Percentiles rank a stretch among this genome's conserved stretches.
phyloP scores from a whole-genome alignment of 2,113 vertebrate species.

The Larimichthys polyactis region DNA sequence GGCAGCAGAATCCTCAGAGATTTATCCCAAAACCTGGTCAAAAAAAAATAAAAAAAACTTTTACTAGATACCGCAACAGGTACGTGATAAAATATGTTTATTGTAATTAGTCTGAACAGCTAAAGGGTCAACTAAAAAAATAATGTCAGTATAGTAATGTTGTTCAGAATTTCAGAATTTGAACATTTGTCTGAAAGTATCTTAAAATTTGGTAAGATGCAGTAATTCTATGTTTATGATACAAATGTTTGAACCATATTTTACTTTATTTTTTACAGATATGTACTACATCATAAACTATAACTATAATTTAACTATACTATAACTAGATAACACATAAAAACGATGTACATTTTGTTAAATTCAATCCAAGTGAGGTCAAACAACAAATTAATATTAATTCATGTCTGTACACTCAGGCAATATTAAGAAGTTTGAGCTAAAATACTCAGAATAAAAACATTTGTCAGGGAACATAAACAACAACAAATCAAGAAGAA shows the following conservation, averaged over 20 bases:
- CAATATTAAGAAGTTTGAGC: not conserved
- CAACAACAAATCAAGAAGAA: not conserved
- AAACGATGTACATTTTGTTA: constrained; percentile 1
- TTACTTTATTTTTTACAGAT: not conserved
- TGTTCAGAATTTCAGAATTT: not conserved
- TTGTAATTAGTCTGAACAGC: not conserved
- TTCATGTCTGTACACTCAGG: not conserved
- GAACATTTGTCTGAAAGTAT: not conserved
- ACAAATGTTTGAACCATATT: too few relatives aligned
- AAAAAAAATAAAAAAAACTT: not conserved
- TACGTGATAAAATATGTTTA: not conserved
- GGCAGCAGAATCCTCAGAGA: not conserved
- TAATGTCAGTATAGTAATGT: not conserved
- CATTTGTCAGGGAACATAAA: not conserved
- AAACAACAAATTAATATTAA: not conserved
- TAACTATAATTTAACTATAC: too few relatives aligned
- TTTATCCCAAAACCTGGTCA: not conserved
- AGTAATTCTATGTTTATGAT: not conserved
- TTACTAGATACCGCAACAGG: not conserved
- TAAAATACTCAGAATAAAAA: not conserved
- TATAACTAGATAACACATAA: not conserved
- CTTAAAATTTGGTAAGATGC: not conserved
- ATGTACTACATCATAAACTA: not conserved
- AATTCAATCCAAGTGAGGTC: not conserved
- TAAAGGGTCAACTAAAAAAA: not conserved